Evolutionary conservation across 2,888 invertebrate species (phyloP), one percentile per base, ranked within the genome.

Genomic region (Suillia variegata): DNA sequence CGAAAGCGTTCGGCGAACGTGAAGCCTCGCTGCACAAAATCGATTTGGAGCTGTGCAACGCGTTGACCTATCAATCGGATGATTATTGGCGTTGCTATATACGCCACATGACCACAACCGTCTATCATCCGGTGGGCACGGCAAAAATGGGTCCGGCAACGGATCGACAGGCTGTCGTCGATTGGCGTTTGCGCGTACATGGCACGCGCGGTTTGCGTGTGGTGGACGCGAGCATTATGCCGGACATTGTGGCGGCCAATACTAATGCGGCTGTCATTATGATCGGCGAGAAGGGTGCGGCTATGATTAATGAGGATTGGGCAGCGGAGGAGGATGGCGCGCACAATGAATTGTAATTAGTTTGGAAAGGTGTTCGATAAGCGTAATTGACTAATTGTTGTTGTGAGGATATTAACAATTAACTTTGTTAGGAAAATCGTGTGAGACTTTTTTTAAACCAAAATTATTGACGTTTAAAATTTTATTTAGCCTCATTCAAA

Each of bases 71-170:
- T 55, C 88, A 89, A 68, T 88, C 89, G 12, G 92, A 94, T 74
- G 91, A 91, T 52, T 94, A 93, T 73, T 93, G 94, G 93, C 92
- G 92, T 71, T 94, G 94, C 74, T 87, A 89, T 64, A 84, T 93
- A 24, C 85, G 92, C 26, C 92, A 94, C 73, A 89, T 90, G 74
- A 85, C 86, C 1, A 89, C 89, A 65, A 93, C 93, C 0, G 85
- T 91, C 42, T 92, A 90, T 69, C 92, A 92, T 80, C 91, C 91
- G 0, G 85, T 86, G 1, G 86, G 91, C 52, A 86, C 87, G 1
- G 83, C 83, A 0, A 87, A 84, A 77, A 89, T 89, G 89, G 88
- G 88, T 2, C 84, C 85, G 0, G 69, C 70, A 2, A 68, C 59
- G 8, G 84, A 84, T 66, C 71, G 77, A 22, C 66, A 76, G 0